phyloP scores from a whole-genome alignment of 2,113 vertebrate species.

The Nothocercus nigrocapillus region DNA sequence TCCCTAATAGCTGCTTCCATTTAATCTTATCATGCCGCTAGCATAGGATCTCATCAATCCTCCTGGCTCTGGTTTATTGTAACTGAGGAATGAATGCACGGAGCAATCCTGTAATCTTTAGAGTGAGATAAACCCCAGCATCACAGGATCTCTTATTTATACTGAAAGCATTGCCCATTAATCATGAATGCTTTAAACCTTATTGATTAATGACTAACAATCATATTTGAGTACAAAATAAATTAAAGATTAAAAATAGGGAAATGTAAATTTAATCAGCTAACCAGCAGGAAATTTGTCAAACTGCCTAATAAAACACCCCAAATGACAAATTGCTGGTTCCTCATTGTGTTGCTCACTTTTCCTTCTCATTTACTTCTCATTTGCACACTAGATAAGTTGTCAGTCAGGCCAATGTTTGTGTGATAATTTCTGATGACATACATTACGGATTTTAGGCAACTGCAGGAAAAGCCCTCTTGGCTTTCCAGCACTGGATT shows the following conservation, averaged over 20 bases:
- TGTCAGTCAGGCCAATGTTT: not conserved
- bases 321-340: conserved; percentile 28
- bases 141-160: conserved; percentile 15
- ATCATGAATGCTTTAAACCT: conserved; percentile 23
- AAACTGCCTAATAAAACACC: conserved; percentile 19
- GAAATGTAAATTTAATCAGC: conserved; percentile 43
- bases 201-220: conserved; percentile 37
- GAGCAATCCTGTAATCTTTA: not conserved
- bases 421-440: not conserved
- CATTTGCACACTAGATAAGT: not conserved
- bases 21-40: not conserved
- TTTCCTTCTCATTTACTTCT: conserved; percentile 13
- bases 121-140: conserved; percentile 15
- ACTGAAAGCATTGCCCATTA: conserved; percentile 9
- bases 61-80: not conserved
- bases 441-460: not conserved
- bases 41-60: not conserved
- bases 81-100: not conserved
- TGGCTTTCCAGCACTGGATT: not conserved
- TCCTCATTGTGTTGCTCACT: not conserved
- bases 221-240: conserved; percentile 41
- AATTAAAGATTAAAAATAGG: conserved; percentile 49
- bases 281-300: conserved; percentile 18
- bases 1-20: not conserved
- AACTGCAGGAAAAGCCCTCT: conserved; percentile 5